A percentile compares a stretch with the other conserved stretches of the same genome.
Conservation (phyloP, 2,888 invertebrate species). For the Spatulosminthurus flaviceps region DNA sequence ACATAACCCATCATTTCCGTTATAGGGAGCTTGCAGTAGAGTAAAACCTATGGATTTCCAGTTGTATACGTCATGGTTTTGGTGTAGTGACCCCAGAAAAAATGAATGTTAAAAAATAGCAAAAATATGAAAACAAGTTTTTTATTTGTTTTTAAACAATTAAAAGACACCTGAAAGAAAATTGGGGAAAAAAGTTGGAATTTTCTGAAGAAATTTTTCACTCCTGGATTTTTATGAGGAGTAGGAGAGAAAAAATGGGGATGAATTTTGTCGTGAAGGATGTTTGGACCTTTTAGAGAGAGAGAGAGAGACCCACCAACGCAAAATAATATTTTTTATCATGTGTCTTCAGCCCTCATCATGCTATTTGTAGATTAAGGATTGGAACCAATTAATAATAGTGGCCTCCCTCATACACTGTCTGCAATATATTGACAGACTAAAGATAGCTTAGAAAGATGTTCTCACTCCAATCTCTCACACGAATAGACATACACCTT, state of each 20-base stretch:
- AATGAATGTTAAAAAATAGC: too few species aligned
- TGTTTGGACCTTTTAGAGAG: neutral
- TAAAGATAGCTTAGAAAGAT: conserved; percentile 9
- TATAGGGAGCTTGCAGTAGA: too few species aligned
- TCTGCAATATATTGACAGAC: neutral
- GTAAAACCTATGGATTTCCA: too few species aligned
- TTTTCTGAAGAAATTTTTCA: too few species aligned
- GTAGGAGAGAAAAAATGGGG: too few species aligned
- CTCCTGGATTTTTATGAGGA: too few species aligned
- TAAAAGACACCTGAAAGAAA: neutral
- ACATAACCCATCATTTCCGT: too few species aligned
- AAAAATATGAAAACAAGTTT: too few species aligned
- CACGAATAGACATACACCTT: neutral
- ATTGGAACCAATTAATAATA: conserved; percentile 41
- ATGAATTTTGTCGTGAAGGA: too few species aligned
- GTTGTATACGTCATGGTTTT: too few species aligned
- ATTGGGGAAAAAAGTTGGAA: neutral
- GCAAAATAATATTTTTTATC: conserved; percentile 26
- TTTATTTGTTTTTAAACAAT: too few species aligned
- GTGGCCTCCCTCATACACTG: conserved; percentile 21
- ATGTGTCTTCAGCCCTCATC: neutral
- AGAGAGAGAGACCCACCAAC: conserved; percentile 25
- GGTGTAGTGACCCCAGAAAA: too few species aligned
- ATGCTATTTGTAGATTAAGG: conserved; percentile 33
- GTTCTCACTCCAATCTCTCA: neutral